These are phyloP conservation scores for Leptodactylus fuscus DNA, from an alignment of 2,113 vertebrate genomes.

Conservation along the genomic window DNA sequence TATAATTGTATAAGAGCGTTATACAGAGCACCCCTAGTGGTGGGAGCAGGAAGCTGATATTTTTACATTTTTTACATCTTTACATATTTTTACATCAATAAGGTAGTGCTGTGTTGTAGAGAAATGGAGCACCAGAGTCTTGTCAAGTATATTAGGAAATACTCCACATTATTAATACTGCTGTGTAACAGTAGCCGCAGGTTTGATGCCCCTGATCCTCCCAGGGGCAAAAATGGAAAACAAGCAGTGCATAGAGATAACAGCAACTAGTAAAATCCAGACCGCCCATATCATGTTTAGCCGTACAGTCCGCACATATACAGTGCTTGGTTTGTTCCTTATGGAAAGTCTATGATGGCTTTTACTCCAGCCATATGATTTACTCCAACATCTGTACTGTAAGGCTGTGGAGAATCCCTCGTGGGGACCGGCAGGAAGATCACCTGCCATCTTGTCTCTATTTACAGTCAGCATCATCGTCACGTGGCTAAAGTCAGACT, in stretches of 20 bases:
- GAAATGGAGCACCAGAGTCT: neutral
- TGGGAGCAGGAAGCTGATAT: neutral
- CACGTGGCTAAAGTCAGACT: too few species aligned
- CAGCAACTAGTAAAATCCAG: neutral
- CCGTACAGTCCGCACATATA: neutral
- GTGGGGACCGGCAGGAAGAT: neutral
- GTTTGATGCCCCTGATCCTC: neutral
- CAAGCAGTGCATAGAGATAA: neutral
- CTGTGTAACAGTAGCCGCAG: neutral
- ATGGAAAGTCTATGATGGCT: neutral
- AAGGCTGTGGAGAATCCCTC: neutral
- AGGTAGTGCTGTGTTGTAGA: neutral
- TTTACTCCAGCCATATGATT: too few species aligned
- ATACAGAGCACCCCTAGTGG: neutral
- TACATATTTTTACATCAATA: neutral
- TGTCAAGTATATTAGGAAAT: neutral
- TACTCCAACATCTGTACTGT: neutral
- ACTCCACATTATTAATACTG: neutral
- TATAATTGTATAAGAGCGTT: neutral
- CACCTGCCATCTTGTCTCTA: neutral
- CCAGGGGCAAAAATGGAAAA: too few species aligned
- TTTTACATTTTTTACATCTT: neutral
- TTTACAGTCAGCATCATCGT: too few species aligned
- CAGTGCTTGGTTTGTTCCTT: too few species aligned
- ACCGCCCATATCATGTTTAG: neutral